A percentile compares a stretch with the other conserved stretches of the same genome.
These are phyloP conservation scores for Syritta pipiens DNA, from an alignment of 2,888 invertebrate genomes.

Conservation along the genomic window DNA sequence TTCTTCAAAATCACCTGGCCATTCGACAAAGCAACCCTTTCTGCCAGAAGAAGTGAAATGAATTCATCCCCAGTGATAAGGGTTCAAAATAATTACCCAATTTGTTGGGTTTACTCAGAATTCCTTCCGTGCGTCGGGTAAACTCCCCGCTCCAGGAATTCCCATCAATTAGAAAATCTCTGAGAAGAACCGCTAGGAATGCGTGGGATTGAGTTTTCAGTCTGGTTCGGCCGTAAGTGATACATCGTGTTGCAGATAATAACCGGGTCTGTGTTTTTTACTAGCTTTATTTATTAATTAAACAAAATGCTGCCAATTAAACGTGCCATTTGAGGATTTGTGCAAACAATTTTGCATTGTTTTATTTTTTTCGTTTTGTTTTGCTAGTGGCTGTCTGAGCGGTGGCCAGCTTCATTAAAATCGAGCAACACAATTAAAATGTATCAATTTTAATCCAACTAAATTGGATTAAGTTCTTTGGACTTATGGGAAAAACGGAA, in stretches of 20 bases:
- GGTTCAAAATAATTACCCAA: constrained; percentile 71
- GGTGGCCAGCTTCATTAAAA: constrained; percentile 47
- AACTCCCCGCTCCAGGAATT: constrained; percentile 28
- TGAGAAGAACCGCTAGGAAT: constrained; percentile 36
- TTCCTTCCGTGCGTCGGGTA: constrained; percentile 29
- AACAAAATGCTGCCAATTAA: constrained; percentile 44
- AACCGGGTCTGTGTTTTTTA: neutral
- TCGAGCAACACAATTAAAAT: constrained; percentile 61
- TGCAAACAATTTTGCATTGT: constrained; percentile 20
- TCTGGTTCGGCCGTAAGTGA: constrained; percentile 4
- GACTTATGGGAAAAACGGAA: constrained; percentile 9
- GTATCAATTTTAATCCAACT: constrained; percentile 66
- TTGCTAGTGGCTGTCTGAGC: constrained; percentile 17
- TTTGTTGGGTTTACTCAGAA: constrained; percentile 55
- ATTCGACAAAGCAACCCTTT: constrained; percentile 48
- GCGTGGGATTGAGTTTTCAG: constrained; percentile 55
- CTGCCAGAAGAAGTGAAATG: constrained; percentile 56
- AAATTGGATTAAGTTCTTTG: constrained; percentile 68
- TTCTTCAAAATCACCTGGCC: constrained; percentile 6
- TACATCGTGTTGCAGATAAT: constrained; percentile 13
- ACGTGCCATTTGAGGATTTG: constrained; percentile 22
- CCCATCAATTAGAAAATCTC: constrained; percentile 62
- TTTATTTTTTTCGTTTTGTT: constrained; percentile 13
- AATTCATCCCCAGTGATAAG: constrained; percentile 60
- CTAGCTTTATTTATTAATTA: constrained; percentile 30